phyloP scores from a whole-genome alignment of 2,888 invertebrate genomes.

The Villa cingulata region DNA sequence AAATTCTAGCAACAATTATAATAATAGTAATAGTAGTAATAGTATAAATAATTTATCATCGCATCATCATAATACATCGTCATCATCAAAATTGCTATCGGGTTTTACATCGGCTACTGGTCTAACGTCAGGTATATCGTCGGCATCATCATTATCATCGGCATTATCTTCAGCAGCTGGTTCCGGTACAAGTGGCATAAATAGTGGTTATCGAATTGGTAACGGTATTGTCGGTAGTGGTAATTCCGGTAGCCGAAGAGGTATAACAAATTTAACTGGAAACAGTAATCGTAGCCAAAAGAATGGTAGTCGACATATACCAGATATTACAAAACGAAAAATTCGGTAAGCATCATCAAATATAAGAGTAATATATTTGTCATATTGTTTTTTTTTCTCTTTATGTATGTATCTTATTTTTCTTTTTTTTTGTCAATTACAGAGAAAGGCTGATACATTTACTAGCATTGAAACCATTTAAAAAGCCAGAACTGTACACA shows the following conservation, averaged over 20 bases:
- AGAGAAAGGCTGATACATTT: conserved; percentile 88
- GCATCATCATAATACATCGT: conserved; percentile 1
- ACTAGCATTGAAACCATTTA: conserved; percentile 82
- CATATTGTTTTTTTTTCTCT: too few species aligned
- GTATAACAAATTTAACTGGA: conserved; percentile 5
- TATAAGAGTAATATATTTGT: too few species aligned
- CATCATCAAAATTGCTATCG: conserved; percentile 5
- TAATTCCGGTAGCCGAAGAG: conserved; percentile 9
- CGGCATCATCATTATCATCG: conserved; percentile 27
- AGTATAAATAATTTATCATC: conserved; percentile 2
- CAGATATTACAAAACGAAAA: conserved; percentile 60
- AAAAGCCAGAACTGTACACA: conserved; percentile 78
- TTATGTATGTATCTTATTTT: too few species aligned
- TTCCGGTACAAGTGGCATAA: conserved; percentile 24
- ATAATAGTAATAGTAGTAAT: too few species aligned
- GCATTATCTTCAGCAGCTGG: conserved; percentile 23
- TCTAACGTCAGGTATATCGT: conserved; percentile 1
- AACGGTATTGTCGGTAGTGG: conserved; percentile 5
- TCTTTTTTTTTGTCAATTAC: conserved; percentile 1
- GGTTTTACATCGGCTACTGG: conserved; percentile 5
- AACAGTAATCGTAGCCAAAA: conserved; percentile 6
- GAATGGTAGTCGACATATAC: conserved; percentile 38
- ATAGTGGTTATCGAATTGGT: conserved; percentile 21
- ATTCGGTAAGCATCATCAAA: conserved; percentile 58
- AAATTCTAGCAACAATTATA: too few species aligned